Evolutionary conservation across 1,140 invertebrate genomes (phyloP), one percentile per base, ranked within the genome.

Genomic region (Drosophila lini): DNA sequence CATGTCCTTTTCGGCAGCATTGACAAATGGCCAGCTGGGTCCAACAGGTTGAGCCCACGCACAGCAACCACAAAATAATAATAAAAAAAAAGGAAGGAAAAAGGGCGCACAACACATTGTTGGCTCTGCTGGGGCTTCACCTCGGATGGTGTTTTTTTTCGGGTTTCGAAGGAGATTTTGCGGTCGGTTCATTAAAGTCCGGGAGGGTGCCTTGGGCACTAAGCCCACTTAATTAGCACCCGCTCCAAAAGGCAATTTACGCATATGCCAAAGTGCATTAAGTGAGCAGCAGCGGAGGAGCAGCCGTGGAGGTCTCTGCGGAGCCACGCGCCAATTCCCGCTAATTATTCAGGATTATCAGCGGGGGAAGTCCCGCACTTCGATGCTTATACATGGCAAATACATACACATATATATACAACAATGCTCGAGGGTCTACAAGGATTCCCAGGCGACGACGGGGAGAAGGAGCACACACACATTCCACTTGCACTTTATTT

Each of bases 261-360:
- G 75, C 74, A 70, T 78, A 78, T 78, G 75, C 74, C 76, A 78
- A 65, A 78, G 53, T 64, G 71, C 71, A 86, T 83, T 88, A 88
- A 82, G 59, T 52, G 53, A 60, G 80, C 81, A 83, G 74, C 32
- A 16, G 0, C 10, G 1, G 16, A 19, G 41, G 41, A 44, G 25
- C 22, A 25, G 22, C 44, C 13, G 3, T 55, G 56, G 38, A 22
- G 28, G 55, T 70, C 65, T 58, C 74, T 38, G 57, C 47, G 59
- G 74, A 53, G 74, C 55, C 74, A 63, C 58, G 41, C 55, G 57
- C 75, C 64, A 71, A 70, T 70, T 70, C 65, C 41, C 65, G 58
- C 65, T 78, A 78, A 78, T 78, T 78, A 78, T 78, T 70, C 75
- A 78, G 67, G 75, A 78, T 78, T 78, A 78, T 62, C 50, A 69